Evolutionary conservation across 2,113 vertebrate genomes (phyloP), one percentile per base, ranked within the genome.

Genomic region (Phrynocephalus versicolor): DNA sequence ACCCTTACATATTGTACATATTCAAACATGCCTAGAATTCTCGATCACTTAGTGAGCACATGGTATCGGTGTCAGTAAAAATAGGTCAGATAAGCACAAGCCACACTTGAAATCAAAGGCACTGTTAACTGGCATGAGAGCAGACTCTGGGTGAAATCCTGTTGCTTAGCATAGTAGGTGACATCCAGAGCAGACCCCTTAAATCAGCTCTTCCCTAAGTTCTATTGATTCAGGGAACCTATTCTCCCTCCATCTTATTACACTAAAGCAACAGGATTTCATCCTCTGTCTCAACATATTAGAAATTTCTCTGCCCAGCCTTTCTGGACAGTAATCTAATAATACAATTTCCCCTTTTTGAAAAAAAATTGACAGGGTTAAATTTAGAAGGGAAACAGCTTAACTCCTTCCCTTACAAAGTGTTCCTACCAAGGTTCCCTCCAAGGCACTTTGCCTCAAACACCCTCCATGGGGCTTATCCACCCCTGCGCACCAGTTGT

Each of bases 71-170:
- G 23, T 60, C n/a, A 23, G 33, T n/a, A 57, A 82, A 82, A 57
- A 13, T 0, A 62, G 69, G 41, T 5, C 33, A 72, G 27, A 70
- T 30, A 25, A 84, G 71, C 58, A 18, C 76, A 71, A 82, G 7
- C 51, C 9, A 1, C 2, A 9, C 0, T 0, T 23, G 81, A 37
- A 75, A 7, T 21, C 51, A 1, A 72, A 41, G 14, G 3, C 30
- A 41, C 4, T 57, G 16, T 16, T 15, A 23, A n/a, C 12, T 16
- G 64, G 23, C 3, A 14, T 23, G 27, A 3, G 37, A n/a, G 65
- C 33, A 39, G 30, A 21, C 15, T 67, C 45, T 51, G 45, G 45
- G 5, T 51, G 45, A 51, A 51, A 51, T 51, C 45, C 10, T 51
- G 45, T 51, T 51, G 45, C 45, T 51, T 51, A 51, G 45, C 45